phyloP scores from a whole-genome alignment of 2,888 invertebrate genomes.

The Caenorhabditis drosophilae region DNA sequence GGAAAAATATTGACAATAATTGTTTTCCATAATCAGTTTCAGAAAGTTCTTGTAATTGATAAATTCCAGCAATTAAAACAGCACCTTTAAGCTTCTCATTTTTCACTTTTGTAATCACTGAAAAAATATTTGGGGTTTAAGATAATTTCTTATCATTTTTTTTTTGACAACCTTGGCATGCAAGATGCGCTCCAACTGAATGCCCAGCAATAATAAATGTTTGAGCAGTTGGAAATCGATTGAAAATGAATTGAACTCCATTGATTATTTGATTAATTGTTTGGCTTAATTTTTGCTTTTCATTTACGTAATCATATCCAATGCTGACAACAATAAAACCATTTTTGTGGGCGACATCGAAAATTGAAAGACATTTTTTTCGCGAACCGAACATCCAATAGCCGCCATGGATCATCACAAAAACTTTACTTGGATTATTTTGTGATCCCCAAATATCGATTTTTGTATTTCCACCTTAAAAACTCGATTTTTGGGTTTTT shows the following conservation, averaged over 20 bases:
- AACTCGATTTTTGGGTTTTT: too few relatives aligned
- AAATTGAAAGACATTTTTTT: constrained; percentile 25
- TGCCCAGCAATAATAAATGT: constrained; percentile 42
- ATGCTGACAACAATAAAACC: constrained; percentile 32
- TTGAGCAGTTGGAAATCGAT: constrained; percentile 1
- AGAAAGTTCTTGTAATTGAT: constrained; percentile 16
- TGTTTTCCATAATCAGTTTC: constrained; percentile 13
- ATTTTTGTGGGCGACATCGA: constrained; percentile 6
- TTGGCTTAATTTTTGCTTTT: constrained; percentile 21
- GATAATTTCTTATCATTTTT: too few relatives aligned
- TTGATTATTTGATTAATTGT: constrained; percentile 22
- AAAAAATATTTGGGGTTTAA: too few relatives aligned
- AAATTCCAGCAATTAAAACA: constrained; percentile 21
- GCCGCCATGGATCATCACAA: constrained; percentile 31
- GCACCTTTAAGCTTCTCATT: too few relatives aligned
- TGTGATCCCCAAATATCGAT: constrained; percentile 28
- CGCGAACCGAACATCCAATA: constrained; percentile 28
- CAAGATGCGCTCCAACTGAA: constrained; percentile 44
- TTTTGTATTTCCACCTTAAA: constrained; percentile 8
- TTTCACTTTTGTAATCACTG: too few relatives aligned
- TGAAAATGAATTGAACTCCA: constrained; percentile 11
- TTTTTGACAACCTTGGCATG: constrained; percentile 24
- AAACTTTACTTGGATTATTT: constrained; percentile 10
- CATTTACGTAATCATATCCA: constrained; percentile 33
- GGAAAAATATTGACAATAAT: background rate